Conservation (phyloP, 2,797 vertebrate genomes). For the Sebastes alutus region DNA sequence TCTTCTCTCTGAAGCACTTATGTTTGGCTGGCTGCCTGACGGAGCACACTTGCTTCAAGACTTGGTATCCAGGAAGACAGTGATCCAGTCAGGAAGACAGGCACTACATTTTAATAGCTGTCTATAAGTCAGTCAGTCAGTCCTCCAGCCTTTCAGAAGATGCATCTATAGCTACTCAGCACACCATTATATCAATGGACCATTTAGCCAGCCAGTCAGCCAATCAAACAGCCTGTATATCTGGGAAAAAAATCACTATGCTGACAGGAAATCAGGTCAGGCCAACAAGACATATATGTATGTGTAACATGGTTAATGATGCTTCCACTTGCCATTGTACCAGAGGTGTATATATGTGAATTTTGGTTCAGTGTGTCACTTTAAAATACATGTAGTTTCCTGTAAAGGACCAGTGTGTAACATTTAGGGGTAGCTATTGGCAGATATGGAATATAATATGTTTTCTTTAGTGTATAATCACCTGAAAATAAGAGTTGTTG, state of each 20-base stretch:
- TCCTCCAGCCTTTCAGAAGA: slow-evolving; percentile 11
- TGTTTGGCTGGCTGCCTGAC: slow-evolving; percentile 34
- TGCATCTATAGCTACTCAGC: not conserved
- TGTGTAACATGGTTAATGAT: too few species aligned
- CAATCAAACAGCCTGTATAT: not conserved
- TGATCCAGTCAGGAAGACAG: slow-evolving; percentile 20
- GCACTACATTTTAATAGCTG: slow-evolving; percentile 23
- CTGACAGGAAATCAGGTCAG: not conserved
- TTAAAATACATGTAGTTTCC: too few species aligned
- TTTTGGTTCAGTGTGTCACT: too few species aligned
- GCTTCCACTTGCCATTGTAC: too few species aligned
- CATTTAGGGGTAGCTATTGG: too few species aligned
- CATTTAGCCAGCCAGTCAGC: slow-evolving; percentile 8
- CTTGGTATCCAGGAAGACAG: slow-evolving; percentile 8
- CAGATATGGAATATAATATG: too few species aligned
- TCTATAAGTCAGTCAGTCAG: slow-evolving; percentile 19
- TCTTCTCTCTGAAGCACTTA: slow-evolving; percentile 9
- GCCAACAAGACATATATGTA: not conserved
- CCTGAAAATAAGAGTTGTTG: too few species aligned
- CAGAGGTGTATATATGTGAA: too few species aligned
- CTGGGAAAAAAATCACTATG: not conserved
- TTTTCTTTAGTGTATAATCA: too few species aligned
- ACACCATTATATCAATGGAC: not conserved
- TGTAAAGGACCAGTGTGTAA: too few species aligned
- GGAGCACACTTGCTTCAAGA: not conserved